A percentile compares a stretch with the other conserved stretches of the same genome.
Evolutionary conservation across 1,140 invertebrate genomes (phyloP).

Genomic region (Trypoxylus dichotomus): DNA sequence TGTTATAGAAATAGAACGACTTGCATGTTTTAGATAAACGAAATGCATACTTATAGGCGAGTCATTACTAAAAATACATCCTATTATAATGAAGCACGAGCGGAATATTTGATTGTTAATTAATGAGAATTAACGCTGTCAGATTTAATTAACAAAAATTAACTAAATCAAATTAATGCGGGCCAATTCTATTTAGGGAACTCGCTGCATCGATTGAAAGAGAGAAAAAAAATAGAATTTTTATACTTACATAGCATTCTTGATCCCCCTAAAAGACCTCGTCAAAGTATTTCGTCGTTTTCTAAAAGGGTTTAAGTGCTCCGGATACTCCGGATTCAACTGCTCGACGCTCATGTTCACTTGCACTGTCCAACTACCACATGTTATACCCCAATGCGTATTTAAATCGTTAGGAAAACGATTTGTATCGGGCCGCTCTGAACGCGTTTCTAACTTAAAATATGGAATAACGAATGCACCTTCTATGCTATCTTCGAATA

Average conservation of each 20-base stretch:
- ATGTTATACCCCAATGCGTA: not conserved
- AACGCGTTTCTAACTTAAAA: not conserved
- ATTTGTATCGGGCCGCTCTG: not conserved
- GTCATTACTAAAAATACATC: not conserved
- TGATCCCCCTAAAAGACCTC: constrained; percentile 27
- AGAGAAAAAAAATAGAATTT: not conserved
- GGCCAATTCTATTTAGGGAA: not conserved
- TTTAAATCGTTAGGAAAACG: not conserved
- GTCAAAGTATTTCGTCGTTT: constrained; percentile 28
- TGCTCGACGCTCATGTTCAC: constrained; percentile 22
- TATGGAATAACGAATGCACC: not conserved
- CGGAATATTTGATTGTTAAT: not conserved
- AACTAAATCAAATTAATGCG: not conserved
- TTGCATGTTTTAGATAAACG: constrained; percentile 26
- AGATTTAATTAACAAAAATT: not conserved
- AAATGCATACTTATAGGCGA: constrained; percentile 6
- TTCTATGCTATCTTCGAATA: not conserved
- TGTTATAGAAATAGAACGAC: not conserved
- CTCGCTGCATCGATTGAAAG: not conserved
- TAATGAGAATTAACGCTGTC: not conserved
- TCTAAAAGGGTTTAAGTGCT: constrained; percentile 36
- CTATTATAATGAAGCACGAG: constrained; percentile 6
- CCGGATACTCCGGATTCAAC: constrained; percentile 29
- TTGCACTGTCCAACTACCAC: not conserved
- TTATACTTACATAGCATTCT: constrained; percentile 30